phyloP scores from a whole-genome alignment of 2,797 vertebrate genomes.

The Smutsia gigantea region DNA sequence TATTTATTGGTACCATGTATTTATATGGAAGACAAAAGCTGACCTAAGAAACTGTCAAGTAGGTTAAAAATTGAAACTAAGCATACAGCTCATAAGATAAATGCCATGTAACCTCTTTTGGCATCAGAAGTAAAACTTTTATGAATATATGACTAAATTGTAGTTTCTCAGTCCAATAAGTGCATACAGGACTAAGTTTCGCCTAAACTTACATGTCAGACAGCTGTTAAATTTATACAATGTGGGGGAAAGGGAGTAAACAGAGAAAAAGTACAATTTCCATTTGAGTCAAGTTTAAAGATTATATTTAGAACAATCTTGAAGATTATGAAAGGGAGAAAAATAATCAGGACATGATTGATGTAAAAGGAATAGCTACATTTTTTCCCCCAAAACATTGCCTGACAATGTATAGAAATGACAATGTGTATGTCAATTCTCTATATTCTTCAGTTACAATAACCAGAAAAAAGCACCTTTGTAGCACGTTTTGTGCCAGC shows the following conservation, averaged over 20 bases:
- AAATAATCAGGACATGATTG: background rate
- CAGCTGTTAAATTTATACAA: background rate
- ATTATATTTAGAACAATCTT: background rate
- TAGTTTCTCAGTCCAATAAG: background rate
- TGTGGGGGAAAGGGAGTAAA: background rate
- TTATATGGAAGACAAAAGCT: constrained; percentile 27
- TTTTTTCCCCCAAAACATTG: background rate
- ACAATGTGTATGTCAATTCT: background rate
- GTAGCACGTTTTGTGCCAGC: background rate
- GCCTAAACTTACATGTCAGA: background rate
- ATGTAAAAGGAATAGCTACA: background rate
- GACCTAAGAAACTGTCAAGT: background rate
- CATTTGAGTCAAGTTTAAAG: background rate
- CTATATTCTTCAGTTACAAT: background rate
- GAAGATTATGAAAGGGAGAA: background rate
- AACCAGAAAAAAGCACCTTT: background rate
- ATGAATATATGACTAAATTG: background rate
- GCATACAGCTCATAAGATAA: background rate
- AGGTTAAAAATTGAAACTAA: constrained; percentile 26
- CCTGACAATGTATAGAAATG: background rate
- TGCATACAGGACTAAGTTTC: background rate
- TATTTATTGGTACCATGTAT: background rate
- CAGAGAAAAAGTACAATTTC: background rate
- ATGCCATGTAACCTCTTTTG: background rate
- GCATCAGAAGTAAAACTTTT: background rate